These are phyloP conservation scores for Rhopalosiphum nymphaeae DNA, from an alignment of 2,888 invertebrate genomes.

Conservation along the genomic window DNA sequence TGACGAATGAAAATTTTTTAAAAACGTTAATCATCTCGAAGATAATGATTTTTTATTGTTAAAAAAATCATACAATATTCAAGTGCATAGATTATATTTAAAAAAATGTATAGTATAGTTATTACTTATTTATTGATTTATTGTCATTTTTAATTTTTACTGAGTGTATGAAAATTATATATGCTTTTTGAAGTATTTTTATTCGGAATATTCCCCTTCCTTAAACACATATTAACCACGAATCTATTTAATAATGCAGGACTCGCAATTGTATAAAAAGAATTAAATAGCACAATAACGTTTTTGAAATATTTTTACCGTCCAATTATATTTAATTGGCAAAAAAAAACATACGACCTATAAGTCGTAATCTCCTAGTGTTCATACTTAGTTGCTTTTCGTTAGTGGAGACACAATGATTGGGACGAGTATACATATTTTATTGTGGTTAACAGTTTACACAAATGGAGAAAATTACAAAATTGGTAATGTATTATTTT, in stretches of 20 bases:
- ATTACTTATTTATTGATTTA: neutral
- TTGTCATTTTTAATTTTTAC: neutral
- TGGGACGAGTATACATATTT: neutral
- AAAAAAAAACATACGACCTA: neutral
- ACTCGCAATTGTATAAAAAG: neutral
- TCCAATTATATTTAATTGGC: conserved; percentile 62
- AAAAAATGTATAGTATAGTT: neutral
- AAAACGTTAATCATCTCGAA: neutral
- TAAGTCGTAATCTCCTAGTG: neutral
- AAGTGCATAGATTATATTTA: neutral
- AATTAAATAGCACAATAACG: conserved; percentile 11
- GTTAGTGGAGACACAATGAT: neutral
- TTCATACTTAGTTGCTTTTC: neutral
- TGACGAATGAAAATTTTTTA: neutral
- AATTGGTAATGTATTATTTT: conserved; percentile 27
- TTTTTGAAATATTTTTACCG: conserved; percentile 27
- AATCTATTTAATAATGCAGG: conserved; percentile 30
- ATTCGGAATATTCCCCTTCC: neutral
- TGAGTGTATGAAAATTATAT: neutral
- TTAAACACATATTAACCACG: neutral
- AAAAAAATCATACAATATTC: neutral
- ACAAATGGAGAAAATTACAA: neutral
- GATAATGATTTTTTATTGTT: neutral
- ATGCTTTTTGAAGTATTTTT: conserved; percentile 60
- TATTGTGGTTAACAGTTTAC: neutral